A percentile compares a stretch with the other conserved stretches of the same genome.
These are phyloP conservation scores for Notoglanidium macrostoma DNA, from an alignment of 2,797 vertebrate species.

Conservation along the genomic window DNA sequence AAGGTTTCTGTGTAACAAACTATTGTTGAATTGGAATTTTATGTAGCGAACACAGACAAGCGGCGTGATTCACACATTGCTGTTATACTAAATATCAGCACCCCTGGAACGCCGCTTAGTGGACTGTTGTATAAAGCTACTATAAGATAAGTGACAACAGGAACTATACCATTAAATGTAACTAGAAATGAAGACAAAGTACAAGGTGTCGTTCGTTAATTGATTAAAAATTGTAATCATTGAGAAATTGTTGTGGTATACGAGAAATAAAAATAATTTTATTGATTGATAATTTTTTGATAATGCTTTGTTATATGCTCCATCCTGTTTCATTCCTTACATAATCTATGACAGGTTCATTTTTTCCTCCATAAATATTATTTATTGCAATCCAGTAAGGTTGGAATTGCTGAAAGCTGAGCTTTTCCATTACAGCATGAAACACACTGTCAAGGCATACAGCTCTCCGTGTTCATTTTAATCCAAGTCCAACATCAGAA, in stretches of 20 bases:
- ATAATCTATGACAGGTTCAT: neutral
- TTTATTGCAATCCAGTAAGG: neutral
- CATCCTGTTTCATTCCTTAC: neutral
- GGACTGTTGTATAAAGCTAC: neutral
- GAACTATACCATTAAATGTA: neutral
- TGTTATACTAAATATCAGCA: neutral
- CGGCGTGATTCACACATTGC: neutral
- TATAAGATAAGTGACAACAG: neutral
- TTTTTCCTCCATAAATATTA: neutral
- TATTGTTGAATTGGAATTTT: neutral
- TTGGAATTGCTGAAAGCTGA: neutral
- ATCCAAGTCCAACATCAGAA: constrained; percentile 1
- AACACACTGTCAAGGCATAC: neutral
- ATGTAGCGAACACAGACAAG: neutral
- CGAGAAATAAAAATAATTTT: neutral
- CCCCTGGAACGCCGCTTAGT: neutral
- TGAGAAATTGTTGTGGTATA: neutral
- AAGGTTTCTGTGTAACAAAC: neutral
- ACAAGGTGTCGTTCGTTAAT: neutral
- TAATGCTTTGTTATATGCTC: neutral
- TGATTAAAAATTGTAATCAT: neutral
- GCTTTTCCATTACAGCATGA: neutral
- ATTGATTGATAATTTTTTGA: neutral
- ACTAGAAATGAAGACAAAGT: neutral
- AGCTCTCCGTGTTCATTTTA: neutral